A percentile compares a stretch with the other conserved stretches of the same genome.
Evolutionary conservation across 2,888 invertebrate species (phyloP).

Genomic region (Campaea margaritaria): DNA sequence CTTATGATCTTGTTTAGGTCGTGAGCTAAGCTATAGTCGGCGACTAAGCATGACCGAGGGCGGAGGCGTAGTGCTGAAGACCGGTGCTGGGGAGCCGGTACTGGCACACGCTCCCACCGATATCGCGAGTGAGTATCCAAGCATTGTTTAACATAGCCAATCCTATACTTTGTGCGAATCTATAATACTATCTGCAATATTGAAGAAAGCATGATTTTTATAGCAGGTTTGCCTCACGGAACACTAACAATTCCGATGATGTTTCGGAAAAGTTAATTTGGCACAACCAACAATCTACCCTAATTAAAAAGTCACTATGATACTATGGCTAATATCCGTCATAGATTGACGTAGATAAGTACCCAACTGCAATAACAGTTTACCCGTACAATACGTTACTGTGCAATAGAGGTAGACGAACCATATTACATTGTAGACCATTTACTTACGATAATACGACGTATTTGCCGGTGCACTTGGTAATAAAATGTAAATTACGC

Average conservation of each 20-base stretch:
- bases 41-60: slow-evolving; percentile 77
- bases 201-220: too few relatives aligned
- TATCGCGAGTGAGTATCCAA: slow-evolving; percentile 72
- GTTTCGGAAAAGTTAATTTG: too few relatives aligned
- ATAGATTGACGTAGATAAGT: slow-evolving; percentile 5
- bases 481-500: slow-evolving; percentile 23
- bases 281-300: too few relatives aligned
- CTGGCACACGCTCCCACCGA: slow-evolving; percentile 79
- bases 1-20: slow-evolving; percentile 77
- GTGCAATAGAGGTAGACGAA: slow-evolving; percentile 7
- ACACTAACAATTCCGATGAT: too few relatives aligned
- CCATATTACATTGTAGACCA: slow-evolving; percentile 3
- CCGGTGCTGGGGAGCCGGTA: slow-evolving; percentile 74
- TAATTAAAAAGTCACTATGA: not conserved
- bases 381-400: not conserved
- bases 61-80: slow-evolving; percentile 77
- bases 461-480: slow-evolving; percentile 9
- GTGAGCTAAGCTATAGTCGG: slow-evolving; percentile 80
- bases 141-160: not conserved
- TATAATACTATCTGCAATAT: too few relatives aligned
- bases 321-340: not conserved
- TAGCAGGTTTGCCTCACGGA: too few relatives aligned
- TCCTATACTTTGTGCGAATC: not conserved
- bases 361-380: not conserved
- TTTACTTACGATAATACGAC: slow-evolving; percentile 9